Evolutionary conservation across 2,113 vertebrate species (phyloP).

Genomic region (Xenus cinereus): DNA sequence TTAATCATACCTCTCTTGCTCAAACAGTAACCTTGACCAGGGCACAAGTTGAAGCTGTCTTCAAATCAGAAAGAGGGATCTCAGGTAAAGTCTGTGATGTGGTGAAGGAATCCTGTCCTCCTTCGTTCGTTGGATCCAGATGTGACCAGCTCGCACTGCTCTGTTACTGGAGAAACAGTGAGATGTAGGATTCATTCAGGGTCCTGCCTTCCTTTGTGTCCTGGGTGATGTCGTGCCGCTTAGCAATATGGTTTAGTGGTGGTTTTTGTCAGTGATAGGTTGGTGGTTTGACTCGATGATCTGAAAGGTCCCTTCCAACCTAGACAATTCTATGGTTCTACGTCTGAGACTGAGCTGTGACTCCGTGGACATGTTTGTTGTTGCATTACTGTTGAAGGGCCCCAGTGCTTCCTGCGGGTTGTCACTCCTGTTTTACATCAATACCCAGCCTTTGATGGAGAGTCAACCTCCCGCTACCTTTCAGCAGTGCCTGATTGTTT

Average conservation of each 20-base stretch:
- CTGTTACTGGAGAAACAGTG: rapidly evolving
- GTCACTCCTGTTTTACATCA: not conserved
- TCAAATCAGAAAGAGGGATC: not conserved
- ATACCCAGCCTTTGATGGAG: not conserved
- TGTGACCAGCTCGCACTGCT: not conserved
- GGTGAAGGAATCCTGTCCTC: not conserved
- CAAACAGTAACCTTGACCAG: not conserved
- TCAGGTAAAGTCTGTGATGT: not conserved
- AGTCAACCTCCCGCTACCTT: not conserved
- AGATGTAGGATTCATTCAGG: not conserved
- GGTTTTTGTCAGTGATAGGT: no score
- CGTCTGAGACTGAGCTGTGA: not conserved
- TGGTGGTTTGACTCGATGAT: no score
- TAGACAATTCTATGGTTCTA: no score
- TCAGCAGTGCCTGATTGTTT: not conserved
- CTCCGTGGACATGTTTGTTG: not conserved
- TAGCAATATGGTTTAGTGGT: no score
- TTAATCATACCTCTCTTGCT: not conserved
- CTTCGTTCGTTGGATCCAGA: not conserved
- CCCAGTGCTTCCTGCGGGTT: not conserved
- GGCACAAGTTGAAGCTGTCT: not conserved
- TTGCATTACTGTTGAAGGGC: not conserved
- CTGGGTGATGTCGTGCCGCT: not conserved
- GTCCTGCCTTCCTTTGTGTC: not conserved
- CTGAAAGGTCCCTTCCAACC: no score